Percentiles rank a stretch among this genome's conserved stretches.
These are phyloP conservation scores for Acronicta aceris DNA, from an alignment of 2,888 invertebrate species.

Conservation along the genomic window DNA sequence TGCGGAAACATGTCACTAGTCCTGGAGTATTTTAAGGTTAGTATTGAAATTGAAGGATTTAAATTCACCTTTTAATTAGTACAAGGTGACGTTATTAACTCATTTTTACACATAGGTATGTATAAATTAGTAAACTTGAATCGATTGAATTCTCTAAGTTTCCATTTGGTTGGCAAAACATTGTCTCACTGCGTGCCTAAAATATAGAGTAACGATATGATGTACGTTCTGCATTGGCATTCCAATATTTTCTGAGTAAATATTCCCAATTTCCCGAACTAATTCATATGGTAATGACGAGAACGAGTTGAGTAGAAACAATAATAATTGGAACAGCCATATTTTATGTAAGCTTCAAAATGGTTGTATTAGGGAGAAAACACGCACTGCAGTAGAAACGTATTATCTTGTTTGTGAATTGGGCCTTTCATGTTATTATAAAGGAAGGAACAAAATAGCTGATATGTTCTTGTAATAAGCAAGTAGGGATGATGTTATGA, in stretches of 20 bases:
- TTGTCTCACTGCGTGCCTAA: conserved; percentile 2
- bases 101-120: no score
- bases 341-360: conserved; percentile 63
- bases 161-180: conserved; percentile 9
- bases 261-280: conserved; percentile 35
- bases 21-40: no score
- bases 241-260: conserved; percentile 46
- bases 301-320: conserved; percentile 45
- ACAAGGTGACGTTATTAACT: no score
- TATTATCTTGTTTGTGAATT: conserved; percentile 72
- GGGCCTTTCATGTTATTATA: conserved; percentile 75
- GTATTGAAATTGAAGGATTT: no score
- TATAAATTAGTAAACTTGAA: no score
- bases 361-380: conserved; percentile 80
- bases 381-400: conserved; percentile 74
- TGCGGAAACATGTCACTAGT: no score
- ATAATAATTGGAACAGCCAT: conserved; percentile 54
- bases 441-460: conserved; percentile 64
- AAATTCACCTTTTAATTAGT: no score
- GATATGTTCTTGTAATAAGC: conserved; percentile 68
- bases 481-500: conserved; percentile 62
- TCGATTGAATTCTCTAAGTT: not conserved
- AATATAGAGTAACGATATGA: conserved; percentile 10
- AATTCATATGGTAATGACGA: conserved; percentile 51
- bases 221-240: conserved; percentile 23